Base-by-base conservation (phyloP, 2,797 vertebrate species). In the Ceyx erithaca region DNA sequence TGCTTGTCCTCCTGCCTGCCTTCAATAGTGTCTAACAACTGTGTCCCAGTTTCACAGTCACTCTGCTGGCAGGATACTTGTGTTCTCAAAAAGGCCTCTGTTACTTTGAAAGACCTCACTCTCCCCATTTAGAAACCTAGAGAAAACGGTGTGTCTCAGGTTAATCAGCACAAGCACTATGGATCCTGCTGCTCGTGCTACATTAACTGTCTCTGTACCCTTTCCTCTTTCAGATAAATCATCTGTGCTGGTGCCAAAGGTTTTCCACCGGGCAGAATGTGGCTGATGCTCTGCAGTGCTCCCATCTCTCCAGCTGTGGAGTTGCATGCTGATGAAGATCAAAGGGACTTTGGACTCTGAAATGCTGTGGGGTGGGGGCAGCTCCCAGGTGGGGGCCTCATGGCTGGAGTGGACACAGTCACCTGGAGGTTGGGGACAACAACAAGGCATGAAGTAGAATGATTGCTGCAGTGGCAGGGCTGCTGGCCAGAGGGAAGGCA, bases 211-310 rank as follows among this genome's bases (percentile, higher is more conserved):
- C 82, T 93, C 54, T 85, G 86, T 93, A 21, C 87, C 25, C 31
- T 91, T 92, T 80, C 9, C 43, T 91, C 40, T 81, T 91, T 12
- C 80, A 97, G 96, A 92, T 97, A 95, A 96, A 81, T 58, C 12
- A 2, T 81, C 88, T 87, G 76, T 80, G 57, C 94, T 94, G 89
- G 71, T 95, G 94, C 91, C 89, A 94, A 95, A 97, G 92, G 95
- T 95, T 96, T 92, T 91, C 85, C 91, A 85, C 85, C 51, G 1
- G 92, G 68, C 84, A 85, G 92, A 93, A 94, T 22, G 22, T 78
- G 78, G 93, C 92, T 90, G 75, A 95, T 84, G 87, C 93, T 95
- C 87, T 95, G 81, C 93, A 92, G 82, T 88, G 85, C 84, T 93
- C 82, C 94, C 84, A 37, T 94, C 83, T 90, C 62, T 93, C 83